Conservation (phyloP, 2,888 invertebrate genomes). For the Aphelenchoides bicaudatus region DNA sequence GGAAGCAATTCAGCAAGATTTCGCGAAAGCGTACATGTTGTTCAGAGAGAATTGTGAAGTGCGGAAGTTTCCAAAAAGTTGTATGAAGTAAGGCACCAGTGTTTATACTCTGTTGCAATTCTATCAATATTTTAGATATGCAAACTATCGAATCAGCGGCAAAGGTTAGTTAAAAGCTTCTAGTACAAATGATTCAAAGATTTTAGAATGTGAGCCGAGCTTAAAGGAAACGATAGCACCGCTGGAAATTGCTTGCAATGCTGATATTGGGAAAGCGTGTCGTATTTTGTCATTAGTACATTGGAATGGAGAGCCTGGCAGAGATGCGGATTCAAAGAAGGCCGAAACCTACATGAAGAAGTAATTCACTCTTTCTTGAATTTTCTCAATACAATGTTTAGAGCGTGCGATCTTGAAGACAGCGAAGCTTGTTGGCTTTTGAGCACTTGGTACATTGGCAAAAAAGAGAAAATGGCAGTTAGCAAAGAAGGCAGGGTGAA, state of each 20-base stretch:
- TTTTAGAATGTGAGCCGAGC: conserved; percentile 42
- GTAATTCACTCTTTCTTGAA: conserved; percentile 62
- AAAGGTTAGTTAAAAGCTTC: neutral
- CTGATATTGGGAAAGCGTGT: conserved; percentile 38
- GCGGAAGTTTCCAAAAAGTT: conserved; percentile 78
- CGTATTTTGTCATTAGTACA: conserved; percentile 47
- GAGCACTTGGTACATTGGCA: conserved; percentile 57
- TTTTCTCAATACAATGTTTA: conserved; percentile 74
- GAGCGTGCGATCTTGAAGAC: conserved; percentile 73
- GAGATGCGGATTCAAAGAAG: conserved; percentile 41
- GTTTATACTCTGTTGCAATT: too few species aligned
- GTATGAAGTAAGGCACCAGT: conserved; percentile 79
- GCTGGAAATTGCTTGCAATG: conserved; percentile 50
- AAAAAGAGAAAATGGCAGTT: conserved; percentile 48
- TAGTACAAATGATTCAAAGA: too few species aligned
- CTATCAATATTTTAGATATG: too few species aligned
- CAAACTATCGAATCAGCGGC: neutral
- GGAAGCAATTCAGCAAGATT: conserved; percentile 79
- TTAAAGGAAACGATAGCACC: conserved; percentile 45
- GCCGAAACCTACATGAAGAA: conserved; percentile 54
- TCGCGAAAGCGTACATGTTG: conserved; percentile 73
- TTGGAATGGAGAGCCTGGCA: conserved; percentile 51
- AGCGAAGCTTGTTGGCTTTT: conserved; percentile 56
- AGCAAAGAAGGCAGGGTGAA: conserved; percentile 9
- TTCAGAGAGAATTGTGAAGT: conserved; percentile 84